Percentiles rank a stretch among this genome's conserved stretches.
Conservation (phyloP, 2,797 vertebrate species). For the Distichodus sexfasciatus region DNA sequence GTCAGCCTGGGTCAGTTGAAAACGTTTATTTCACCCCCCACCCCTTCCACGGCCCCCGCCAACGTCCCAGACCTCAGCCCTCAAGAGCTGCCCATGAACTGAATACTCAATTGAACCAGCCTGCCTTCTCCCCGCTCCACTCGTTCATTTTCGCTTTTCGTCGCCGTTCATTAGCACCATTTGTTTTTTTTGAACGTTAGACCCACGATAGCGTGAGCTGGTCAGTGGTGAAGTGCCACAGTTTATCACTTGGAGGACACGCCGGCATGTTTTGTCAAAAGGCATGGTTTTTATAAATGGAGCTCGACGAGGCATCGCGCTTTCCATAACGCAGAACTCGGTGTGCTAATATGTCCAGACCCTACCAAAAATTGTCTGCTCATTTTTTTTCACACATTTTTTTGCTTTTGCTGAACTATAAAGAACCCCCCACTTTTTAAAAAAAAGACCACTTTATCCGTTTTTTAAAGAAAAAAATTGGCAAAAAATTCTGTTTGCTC, state of each 20-base stretch:
- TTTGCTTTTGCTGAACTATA: conserved; percentile 60
- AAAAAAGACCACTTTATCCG: conserved; percentile 75
- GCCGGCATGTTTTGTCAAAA: too few species aligned
- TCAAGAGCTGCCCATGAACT: conserved; percentile 42
- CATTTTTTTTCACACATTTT: conserved; percentile 42
- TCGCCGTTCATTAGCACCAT: too few species aligned
- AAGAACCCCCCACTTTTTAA: conserved; percentile 63
- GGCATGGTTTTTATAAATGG: background rate
- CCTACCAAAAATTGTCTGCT: background rate
- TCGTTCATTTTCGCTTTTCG: too few species aligned
- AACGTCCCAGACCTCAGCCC: conserved; percentile 34
- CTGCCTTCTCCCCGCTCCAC: conserved; percentile 21
- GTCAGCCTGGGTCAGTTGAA: conserved; percentile 81
- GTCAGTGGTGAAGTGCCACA: too few species aligned
- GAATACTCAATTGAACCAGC: conserved; percentile 37
- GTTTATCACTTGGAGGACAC: too few species aligned
- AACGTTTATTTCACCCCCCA: conserved; percentile 78
- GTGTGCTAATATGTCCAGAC: too few species aligned
- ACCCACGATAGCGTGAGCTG: too few species aligned
- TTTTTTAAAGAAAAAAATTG: conserved; percentile 59
- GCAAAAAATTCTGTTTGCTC: conserved; percentile 60
- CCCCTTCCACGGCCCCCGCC: conserved; percentile 32
- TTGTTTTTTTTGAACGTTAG: too few species aligned
- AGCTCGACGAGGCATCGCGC: too few species aligned
- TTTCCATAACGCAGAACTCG: too few species aligned